Conservation (phyloP, 2,113 vertebrate species). For the Gymnogyps californianus region DNA sequence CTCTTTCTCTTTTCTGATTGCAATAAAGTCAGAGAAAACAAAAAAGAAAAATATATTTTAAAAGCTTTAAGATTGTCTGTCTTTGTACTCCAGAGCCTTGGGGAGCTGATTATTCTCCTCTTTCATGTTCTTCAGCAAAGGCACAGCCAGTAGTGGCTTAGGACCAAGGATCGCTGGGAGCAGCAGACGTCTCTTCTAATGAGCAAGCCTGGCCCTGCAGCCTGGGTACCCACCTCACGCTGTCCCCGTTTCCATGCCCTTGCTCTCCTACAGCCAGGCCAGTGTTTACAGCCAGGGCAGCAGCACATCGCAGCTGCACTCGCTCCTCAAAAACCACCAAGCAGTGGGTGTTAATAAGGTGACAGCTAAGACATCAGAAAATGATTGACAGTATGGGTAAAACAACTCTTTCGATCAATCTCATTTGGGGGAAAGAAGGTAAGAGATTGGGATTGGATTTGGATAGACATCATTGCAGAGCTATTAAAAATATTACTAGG, state of each 20-base stretch:
- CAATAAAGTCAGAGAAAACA: neutral
- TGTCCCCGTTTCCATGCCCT: neutral
- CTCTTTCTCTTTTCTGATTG: neutral
- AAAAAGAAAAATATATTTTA: neutral
- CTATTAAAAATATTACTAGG: neutral
- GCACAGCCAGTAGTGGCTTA: neutral
- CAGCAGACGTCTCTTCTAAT: neutral
- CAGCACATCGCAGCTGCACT: accelerated
- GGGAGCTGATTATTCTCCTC: neutral
- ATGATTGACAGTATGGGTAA: neutral
- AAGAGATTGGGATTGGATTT: neutral
- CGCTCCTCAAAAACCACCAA: neutral
- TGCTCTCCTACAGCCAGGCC: accelerated
- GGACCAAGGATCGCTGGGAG: neutral
- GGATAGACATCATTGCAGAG: neutral
- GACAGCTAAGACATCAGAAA: neutral
- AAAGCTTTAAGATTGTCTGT: neutral
- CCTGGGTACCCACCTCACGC: accelerated
- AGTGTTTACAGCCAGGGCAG: neutral
- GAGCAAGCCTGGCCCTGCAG: neutral
- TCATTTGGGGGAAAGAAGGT: neutral
- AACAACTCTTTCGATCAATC: neutral
- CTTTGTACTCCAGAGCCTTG: neutral
- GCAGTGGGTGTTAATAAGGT: neutral
- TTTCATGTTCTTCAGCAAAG: neutral